Evolutionary conservation across 2,888 invertebrate genomes (phyloP), one percentile per base, ranked within the genome.

Genomic region (Polydesmus complanatus): DNA sequence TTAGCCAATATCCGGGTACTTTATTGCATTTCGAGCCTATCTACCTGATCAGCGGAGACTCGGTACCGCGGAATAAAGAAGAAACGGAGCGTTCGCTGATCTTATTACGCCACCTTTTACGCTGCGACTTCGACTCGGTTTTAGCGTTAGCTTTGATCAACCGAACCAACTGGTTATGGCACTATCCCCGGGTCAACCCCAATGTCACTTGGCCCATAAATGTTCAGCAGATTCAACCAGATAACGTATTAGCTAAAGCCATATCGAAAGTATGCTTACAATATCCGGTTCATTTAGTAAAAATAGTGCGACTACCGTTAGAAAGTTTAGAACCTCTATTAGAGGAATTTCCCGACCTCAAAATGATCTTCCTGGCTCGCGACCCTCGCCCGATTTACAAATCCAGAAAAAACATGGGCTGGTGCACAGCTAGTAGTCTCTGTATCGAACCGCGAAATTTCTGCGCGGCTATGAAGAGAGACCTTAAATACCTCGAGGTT

Each of bases 11-110:
- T 72, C 90, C 91, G 21, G 89, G 83, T 27, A 91, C 86, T 73
- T 92, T 81, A 74, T 92, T 91, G 75, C 90, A 91, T 72, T 92
- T 91, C 71, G 92, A 93, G 74, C 92, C 92, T 37, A 76, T 92
- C 63, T 77, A 63, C 51, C 50, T 49, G 5, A 47, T 61, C 49
- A 54, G 19, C 1, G 37, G 53, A 19, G 37, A 27, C 47, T 27
- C 27, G 11, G 47, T 21, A 23, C 54, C 48, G 14, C 25, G 52
- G 5, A 52, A 21, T 21, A 8, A 47, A 19, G 37, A 53, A 0
- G 48, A 58, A 21, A 8, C 27, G 11, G 26, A 21, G 2, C 49
- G 49, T 21, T 2, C 58, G 1, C 27, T 58, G 26, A 19, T 22
- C 1, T 5, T 58, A 19, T 22, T 58, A 27, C 25, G 27, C 1